Conservation (phyloP, 2,797 vertebrate species). For the Limnodromus scolopaceus region DNA sequence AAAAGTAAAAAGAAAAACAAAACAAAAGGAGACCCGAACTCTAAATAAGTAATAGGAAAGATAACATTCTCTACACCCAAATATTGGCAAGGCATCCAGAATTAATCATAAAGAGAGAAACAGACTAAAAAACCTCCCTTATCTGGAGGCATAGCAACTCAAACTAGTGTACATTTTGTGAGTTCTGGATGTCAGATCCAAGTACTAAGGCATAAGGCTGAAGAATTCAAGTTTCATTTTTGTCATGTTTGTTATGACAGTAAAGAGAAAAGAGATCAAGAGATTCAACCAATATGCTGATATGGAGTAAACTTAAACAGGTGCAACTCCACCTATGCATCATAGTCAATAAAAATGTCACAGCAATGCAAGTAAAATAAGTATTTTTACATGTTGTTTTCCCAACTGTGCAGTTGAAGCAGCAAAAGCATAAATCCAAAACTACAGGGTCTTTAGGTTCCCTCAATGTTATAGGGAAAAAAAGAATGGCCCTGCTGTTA, state of each 20-base stretch:
- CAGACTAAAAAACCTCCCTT: neutral
- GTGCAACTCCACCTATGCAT: neutral
- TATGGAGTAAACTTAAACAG: neutral
- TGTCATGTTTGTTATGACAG: neutral
- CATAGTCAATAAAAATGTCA: neutral
- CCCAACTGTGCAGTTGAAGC: neutral
- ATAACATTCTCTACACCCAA: neutral
- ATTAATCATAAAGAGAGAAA: neutral
- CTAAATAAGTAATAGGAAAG: neutral
- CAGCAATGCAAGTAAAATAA: neutral
- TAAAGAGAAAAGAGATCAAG: neutral
- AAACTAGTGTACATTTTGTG: neutral
- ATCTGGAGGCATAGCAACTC: neutral
- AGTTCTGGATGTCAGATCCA: neutral
- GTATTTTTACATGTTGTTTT: neutral
- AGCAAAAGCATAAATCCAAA: neutral
- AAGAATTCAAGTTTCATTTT: neutral
- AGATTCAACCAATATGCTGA: neutral
- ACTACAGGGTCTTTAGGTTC: neutral
- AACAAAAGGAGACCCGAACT: neutral
- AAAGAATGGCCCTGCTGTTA: neutral
- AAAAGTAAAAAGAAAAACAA: neutral
- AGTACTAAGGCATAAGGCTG: neutral
- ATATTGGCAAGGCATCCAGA: neutral
- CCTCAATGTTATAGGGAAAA: neutral